Evolutionary conservation across 53 echinoderm and acorn worm species (phyloP).

Genomic region (Crossaster papposus): DNA sequence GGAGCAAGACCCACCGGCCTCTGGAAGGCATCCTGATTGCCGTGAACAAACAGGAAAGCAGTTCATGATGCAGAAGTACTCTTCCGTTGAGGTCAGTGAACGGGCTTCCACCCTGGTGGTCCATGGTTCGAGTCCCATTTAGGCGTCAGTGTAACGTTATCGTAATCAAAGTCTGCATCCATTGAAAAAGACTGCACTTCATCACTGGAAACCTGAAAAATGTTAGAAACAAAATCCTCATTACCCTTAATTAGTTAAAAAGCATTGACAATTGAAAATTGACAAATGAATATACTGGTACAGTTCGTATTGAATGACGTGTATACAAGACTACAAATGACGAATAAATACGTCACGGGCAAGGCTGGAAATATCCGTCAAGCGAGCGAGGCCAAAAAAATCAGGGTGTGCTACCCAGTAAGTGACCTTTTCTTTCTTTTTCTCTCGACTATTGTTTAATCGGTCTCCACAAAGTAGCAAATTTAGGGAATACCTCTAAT

Average conservation of each 20-base stretch:
- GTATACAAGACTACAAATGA: too few relatives aligned
- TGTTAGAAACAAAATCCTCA: background rate
- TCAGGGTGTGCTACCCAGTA: too few relatives aligned
- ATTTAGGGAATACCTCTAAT: background rate
- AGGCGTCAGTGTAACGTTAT: constrained; percentile 85
- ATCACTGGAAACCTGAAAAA: constrained; percentile 56
- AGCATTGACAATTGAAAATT: background rate
- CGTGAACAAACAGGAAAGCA: background rate
- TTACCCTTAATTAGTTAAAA: background rate
- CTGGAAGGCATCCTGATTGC: constrained; percentile 44
- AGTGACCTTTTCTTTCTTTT: too few relatives aligned
- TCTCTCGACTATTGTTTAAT: too few relatives aligned
- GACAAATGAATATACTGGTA: background rate
- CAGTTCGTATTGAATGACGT: too few relatives aligned
- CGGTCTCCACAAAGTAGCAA: too few relatives aligned
- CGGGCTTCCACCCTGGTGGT: constrained; percentile 55
- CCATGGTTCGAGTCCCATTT: constrained; percentile 74
- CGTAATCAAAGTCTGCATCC: constrained; percentile 93
- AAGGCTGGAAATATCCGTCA: too few relatives aligned
- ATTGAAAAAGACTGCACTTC: constrained; percentile 79
- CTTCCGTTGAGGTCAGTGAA: background rate
- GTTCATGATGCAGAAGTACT: background rate
- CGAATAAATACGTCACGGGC: too few relatives aligned
- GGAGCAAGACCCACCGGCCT: constrained; percentile 48
- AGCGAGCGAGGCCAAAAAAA: too few relatives aligned